phyloP scores from a whole-genome alignment of 2,888 invertebrate species.

The Homarus gammarus region DNA sequence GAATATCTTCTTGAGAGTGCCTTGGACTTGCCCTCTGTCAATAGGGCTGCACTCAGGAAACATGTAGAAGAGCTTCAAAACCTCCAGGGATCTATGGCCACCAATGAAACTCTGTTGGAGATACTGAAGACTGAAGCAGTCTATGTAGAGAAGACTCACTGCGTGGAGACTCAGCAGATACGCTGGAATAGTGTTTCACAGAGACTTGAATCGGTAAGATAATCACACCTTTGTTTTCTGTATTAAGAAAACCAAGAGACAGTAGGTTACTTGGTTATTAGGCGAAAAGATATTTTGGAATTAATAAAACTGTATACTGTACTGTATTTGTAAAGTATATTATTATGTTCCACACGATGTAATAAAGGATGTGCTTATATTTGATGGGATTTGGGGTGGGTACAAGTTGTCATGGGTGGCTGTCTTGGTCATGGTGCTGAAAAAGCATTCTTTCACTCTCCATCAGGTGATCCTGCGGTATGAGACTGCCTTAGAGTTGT shows the following conservation, averaged over 20 bases:
- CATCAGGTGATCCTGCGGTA: slow-evolving; percentile 74
- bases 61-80: slow-evolving; percentile 72
- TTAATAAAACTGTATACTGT: background rate
- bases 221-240: background rate
- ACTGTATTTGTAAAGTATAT: too few species aligned
- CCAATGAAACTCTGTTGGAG: slow-evolving; percentile 63
- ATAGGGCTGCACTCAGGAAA: slow-evolving; percentile 63
- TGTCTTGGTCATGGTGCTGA: too few species aligned
- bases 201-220: slow-evolving; percentile 70
- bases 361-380: too few species aligned
- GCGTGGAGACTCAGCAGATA: slow-evolving; percentile 69
- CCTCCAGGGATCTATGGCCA: slow-evolving; percentile 71
- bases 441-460: background rate
- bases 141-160: slow-evolving; percentile 69
- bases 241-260: background rate
- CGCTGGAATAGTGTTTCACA: slow-evolving; percentile 74
- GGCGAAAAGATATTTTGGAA: background rate
- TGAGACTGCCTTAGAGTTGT: slow-evolving; percentile 74
- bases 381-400: too few species aligned
- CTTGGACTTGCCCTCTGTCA: slow-evolving; percentile 71
- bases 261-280: background rate
- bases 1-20: slow-evolving; percentile 74
- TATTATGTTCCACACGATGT: too few species aligned
- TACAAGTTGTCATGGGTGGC: too few species aligned
- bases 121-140: slow-evolving; percentile 69